Conservation (phyloP, 2,113 vertebrate species). For the Hypomesus transpacificus region DNA sequence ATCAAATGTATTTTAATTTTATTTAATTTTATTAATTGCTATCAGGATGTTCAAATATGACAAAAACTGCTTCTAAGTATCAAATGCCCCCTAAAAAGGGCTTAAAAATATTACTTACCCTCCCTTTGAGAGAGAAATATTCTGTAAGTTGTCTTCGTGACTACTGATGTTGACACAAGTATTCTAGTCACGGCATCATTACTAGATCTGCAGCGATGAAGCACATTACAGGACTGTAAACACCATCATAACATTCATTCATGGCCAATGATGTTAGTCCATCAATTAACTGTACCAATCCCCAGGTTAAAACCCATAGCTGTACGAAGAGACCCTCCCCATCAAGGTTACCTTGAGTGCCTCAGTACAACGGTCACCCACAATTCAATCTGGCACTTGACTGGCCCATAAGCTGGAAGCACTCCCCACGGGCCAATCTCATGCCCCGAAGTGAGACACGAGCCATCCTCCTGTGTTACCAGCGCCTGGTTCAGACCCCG, state of each 20-base stretch:
- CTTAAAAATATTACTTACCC: too few relatives aligned
- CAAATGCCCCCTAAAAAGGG: too few relatives aligned
- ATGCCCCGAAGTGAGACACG: background rate
- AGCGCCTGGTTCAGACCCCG: background rate
- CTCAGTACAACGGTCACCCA: background rate
- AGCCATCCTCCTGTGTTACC: background rate
- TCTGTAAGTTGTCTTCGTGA: too few relatives aligned
- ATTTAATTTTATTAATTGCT: too few relatives aligned
- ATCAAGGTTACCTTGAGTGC: conserved; percentile 5
- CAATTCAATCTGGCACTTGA: background rate
- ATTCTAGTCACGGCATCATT: too few relatives aligned
- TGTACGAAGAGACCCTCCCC: background rate
- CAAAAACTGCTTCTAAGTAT: too few relatives aligned
- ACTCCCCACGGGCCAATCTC: background rate
- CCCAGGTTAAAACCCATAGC: background rate
- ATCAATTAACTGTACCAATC: background rate
- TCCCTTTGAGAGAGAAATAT: too few relatives aligned
- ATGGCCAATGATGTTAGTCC: background rate
- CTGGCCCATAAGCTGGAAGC: background rate
- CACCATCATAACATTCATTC: background rate
- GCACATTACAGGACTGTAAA: background rate
- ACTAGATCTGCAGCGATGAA: background rate
- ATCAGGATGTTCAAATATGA: too few relatives aligned
- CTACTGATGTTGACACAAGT: too few relatives aligned
- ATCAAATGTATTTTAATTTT: too few relatives aligned